Percentiles rank a stretch among this genome's conserved stretches.
Conservation (phyloP, 2,113 vertebrate species). For the Bubo bubo region DNA sequence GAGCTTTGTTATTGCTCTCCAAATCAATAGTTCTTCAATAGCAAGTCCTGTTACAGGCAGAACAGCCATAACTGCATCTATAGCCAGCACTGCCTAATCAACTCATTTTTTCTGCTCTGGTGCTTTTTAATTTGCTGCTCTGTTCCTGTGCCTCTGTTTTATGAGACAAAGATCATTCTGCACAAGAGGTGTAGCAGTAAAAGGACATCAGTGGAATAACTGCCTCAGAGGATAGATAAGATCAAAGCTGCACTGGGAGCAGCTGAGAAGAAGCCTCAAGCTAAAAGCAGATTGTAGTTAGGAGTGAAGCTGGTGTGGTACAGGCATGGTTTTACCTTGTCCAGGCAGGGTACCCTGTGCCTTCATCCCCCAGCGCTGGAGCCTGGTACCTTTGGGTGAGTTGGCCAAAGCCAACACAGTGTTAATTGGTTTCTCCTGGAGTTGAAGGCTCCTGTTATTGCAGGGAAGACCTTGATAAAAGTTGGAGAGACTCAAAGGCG, state of each 20-base stretch:
- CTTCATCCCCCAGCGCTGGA: background rate
- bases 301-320: background rate
- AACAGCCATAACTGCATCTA: slow-evolving; percentile 3
- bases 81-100: background rate
- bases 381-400: background rate
- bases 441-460: slow-evolving; percentile 17
- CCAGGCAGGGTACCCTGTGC: background rate
- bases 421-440: background rate
- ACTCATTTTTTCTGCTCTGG: slow-evolving; percentile 44
- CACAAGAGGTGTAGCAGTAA: background rate
- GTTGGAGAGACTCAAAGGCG: slow-evolving; percentile 90
- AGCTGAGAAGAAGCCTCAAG: background rate
- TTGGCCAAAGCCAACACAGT: background rate
- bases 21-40: slow-evolving; percentile 45
- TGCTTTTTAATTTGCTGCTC: slow-evolving; percentile 61
- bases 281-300: background rate
- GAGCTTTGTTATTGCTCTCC: background rate
- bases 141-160: slow-evolving; percentile 16
- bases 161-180: background rate
- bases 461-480: slow-evolving; percentile 89
- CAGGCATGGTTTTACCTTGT: background rate
- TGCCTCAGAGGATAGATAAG: slow-evolving; percentile 3
- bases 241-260: slow-evolving; percentile 26
- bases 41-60: background rate
- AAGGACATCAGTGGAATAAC: background rate